Percentiles rank a stretch among this genome's conserved stretches.
phyloP scores from a whole-genome alignment of 2,888 invertebrate genomes.

The Aradus depressus region DNA sequence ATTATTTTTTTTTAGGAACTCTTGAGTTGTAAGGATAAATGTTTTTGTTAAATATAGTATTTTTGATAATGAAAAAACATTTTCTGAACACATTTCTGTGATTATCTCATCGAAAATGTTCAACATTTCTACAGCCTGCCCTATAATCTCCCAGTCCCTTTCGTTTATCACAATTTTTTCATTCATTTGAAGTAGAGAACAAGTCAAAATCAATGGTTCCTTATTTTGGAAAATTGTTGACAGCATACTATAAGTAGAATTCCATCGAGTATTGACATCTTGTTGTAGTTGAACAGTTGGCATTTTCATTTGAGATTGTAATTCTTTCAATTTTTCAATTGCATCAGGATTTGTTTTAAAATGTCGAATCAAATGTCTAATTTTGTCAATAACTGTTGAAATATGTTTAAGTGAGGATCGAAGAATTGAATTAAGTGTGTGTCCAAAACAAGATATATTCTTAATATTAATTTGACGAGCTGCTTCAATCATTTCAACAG shows the following conservation, averaged over 20 bases:
- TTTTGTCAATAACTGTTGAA: not conserved
- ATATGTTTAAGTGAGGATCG: too few relatives aligned
- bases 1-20: too few relatives aligned
- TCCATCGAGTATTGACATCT: constrained; percentile 1
- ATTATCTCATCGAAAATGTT: not conserved
- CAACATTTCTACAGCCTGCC: not conserved
- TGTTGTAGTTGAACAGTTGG: not conserved
- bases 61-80: not conserved
- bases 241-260: constrained; percentile 2
- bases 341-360: not conserved
- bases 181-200: not conserved
- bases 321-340: not conserved
- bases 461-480: too few relatives aligned
- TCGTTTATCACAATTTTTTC: not conserved
- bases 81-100: not conserved
- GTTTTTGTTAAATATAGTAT: too few relatives aligned
- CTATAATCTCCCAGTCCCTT: too few relatives aligned
- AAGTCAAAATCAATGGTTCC: not conserved
- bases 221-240: not conserved
- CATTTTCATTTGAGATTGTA: not conserved
- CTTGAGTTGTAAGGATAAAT: too few relatives aligned
- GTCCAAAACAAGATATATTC: too few relatives aligned
- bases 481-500: too few relatives aligned
- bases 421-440: too few relatives aligned
- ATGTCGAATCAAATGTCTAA: not conserved